phyloP scores from a whole-genome alignment of 2,888 invertebrate genomes.

The Diplolepis rosae region DNA sequence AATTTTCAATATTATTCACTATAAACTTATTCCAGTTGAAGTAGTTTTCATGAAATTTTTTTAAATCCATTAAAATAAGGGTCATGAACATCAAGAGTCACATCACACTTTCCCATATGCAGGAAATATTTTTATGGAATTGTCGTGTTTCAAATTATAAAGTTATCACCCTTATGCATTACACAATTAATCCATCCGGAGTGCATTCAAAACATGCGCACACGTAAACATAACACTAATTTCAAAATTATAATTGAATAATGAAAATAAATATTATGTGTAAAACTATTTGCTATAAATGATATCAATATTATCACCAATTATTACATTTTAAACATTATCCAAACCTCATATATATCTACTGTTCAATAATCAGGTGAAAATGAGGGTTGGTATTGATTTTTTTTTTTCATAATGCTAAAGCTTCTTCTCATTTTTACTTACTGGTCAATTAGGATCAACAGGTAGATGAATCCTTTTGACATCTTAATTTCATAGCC shows the following conservation, averaged over 20 bases:
- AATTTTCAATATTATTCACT: too few relatives aligned
- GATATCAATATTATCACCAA: too few relatives aligned
- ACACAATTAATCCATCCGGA: too few relatives aligned
- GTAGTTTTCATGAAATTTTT: not conserved
- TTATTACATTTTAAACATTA: too few relatives aligned
- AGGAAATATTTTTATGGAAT: not conserved
- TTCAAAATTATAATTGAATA: too few relatives aligned
- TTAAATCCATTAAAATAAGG: not conserved
- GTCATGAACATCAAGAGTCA: not conserved
- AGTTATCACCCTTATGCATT: not conserved
- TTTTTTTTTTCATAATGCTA: not conserved
- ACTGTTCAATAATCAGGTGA: not conserved
- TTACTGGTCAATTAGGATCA: not conserved
- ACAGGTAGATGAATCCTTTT: not conserved
- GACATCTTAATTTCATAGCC: slow-evolving; percentile 1
- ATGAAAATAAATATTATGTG: too few relatives aligned
- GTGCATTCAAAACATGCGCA: too few relatives aligned
- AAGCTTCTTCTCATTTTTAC: not conserved
- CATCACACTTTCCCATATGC: not conserved
- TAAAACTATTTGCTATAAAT: too few relatives aligned
- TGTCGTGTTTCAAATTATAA: not conserved
- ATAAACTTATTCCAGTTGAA: too few relatives aligned
- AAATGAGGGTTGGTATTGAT: not conserved
- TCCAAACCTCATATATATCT: too few relatives aligned
- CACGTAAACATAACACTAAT: too few relatives aligned